Conservation (phyloP, 2,888 invertebrate genomes). For the Balanococcus diminutus region DNA sequence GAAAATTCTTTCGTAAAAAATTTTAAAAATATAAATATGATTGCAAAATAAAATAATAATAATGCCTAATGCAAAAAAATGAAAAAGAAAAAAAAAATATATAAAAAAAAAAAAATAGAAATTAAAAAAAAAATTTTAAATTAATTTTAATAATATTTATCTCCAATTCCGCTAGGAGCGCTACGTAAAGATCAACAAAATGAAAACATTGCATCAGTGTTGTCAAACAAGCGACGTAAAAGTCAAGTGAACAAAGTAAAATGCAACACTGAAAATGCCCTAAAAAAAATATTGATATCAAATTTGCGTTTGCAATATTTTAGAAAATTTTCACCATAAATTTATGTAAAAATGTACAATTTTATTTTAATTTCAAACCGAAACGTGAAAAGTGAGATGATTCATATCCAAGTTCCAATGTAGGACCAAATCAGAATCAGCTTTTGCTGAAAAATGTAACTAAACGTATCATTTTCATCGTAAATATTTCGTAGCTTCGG, state of each 20-base stretch:
- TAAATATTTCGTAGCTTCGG: neutral
- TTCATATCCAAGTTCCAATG: neutral
- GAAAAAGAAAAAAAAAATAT: too few relatives aligned
- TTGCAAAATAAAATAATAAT: too few relatives aligned
- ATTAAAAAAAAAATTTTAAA: neutral
- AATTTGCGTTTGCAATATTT: neutral
- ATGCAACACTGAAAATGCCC: neutral
- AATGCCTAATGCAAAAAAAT: too few relatives aligned
- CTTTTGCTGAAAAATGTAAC: conserved; percentile 28
- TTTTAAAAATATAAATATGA: too few relatives aligned
- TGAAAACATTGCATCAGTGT: neutral
- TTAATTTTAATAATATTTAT: neutral
- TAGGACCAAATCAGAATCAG: conserved; percentile 14
- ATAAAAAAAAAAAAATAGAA: too few relatives aligned
- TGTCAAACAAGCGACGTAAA: neutral
- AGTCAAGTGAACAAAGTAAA: neutral
- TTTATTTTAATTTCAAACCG: neutral
- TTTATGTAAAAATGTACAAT: neutral
- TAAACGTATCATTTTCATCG: neutral
- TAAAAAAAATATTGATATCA: neutral
- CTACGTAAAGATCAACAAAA: neutral
- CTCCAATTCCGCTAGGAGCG: neutral
- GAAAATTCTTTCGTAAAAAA: too few relatives aligned
- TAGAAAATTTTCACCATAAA: neutral
- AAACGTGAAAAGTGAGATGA: neutral